These are phyloP conservation scores for Pararge aegeria DNA, from an alignment of 1,140 invertebrate species.

Conservation along the genomic window DNA sequence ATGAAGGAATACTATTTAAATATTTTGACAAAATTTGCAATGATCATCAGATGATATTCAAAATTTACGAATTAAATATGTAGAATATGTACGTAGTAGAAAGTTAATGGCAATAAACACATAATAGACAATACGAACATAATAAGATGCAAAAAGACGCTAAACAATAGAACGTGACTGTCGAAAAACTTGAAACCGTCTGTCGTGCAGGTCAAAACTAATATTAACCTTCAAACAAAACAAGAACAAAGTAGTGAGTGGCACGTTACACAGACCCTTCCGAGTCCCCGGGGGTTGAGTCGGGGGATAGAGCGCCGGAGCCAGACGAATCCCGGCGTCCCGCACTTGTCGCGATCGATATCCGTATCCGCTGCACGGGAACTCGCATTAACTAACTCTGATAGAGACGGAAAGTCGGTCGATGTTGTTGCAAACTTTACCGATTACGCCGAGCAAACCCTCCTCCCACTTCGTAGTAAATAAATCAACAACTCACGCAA, in stretches of 20 bases:
- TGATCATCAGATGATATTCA: too few species aligned
- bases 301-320: slow-evolving; percentile 35
- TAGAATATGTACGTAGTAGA: too few species aligned
- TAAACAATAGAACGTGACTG: slow-evolving; percentile 10
- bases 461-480: slow-evolving; percentile 45
- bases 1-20: too few species aligned
- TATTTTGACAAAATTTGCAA: too few species aligned
- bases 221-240: slow-evolving; percentile 78
- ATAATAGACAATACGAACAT: background rate
- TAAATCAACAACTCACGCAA: slow-evolving; percentile 35
- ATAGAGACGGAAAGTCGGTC: slow-evolving; percentile 69
- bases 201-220: slow-evolving; percentile 60
- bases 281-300: slow-evolving; percentile 38
- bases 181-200: slow-evolving; percentile 29
- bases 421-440: slow-evolving; percentile 73
- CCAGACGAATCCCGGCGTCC: slow-evolving; percentile 73
- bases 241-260: slow-evolving; percentile 74
- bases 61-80: too few species aligned
- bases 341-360: slow-evolving; percentile 74
- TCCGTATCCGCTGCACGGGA: slow-evolving; percentile 68
- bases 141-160: background rate
- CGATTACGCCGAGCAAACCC: slow-evolving; percentile 62
- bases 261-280: slow-evolving; percentile 60
- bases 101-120: too few species aligned
- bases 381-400: slow-evolving; percentile 71